Evolutionary conservation across 2,113 vertebrate species (phyloP).

Genomic region (Otolemur garnettii): DNA sequence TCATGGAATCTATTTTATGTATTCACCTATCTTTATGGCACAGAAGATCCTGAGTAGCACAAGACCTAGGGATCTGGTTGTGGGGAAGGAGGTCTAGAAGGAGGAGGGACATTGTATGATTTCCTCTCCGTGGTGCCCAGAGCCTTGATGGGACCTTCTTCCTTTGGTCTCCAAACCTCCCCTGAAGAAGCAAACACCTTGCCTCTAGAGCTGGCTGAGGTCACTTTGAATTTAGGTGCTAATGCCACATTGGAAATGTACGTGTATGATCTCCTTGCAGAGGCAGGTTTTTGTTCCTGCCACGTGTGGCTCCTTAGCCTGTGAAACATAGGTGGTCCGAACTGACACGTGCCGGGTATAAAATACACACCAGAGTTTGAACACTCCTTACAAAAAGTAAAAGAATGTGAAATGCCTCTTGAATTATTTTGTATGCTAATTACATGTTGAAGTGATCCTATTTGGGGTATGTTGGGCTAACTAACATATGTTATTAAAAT

Average conservation of each 20-base stretch:
- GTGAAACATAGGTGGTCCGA: neutral
- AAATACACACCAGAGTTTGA: neutral
- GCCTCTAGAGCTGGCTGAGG: neutral
- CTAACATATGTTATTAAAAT: constrained; percentile 25
- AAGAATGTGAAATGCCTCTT: neutral
- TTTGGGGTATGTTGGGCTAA: neutral
- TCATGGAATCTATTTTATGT: neutral
- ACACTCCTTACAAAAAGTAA: neutral
- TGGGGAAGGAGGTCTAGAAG: neutral
- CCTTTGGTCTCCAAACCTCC: neutral
- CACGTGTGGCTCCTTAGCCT: fast-evolving
- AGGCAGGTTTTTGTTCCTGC: neutral
- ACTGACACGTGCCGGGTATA: neutral
- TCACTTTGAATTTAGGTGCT: neutral
- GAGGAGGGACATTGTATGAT: neutral
- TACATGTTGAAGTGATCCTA: neutral
- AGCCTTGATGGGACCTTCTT: neutral
- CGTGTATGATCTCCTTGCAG: neutral
- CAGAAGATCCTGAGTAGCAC: neutral
- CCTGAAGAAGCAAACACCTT: neutral
- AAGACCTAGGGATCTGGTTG: neutral
- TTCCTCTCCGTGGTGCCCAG: neutral
- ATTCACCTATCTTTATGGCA: neutral
- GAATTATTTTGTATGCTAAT: neutral
- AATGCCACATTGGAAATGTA: neutral